Evolutionary conservation across 2,888 invertebrate species (phyloP), one percentile per base, ranked within the genome.

Genomic region (Argyresthia albistria): DNA sequence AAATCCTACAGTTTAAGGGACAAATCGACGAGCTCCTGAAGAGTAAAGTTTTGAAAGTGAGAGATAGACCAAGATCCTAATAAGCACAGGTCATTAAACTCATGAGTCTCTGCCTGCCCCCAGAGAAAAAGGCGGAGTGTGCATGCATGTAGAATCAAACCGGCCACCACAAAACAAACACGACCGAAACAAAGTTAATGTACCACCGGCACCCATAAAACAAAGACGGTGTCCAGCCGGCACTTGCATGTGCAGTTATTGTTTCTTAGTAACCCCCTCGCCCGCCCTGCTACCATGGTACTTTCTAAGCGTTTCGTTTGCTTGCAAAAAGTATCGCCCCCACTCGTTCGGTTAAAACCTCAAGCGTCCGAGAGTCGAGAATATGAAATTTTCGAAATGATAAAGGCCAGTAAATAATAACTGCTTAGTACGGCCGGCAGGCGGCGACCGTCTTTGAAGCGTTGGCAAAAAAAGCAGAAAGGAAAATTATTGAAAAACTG

Each of bases 301-400:
- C 71, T 73, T 76, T 77, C 79, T 76, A 75, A 80, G 79, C 73
- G 69, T 63, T 64, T 70, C 76, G 80, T 80, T 76, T 76, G 77
- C 70, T 76, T 76, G 80, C 80, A 82, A 83, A 83, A 82, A 79
- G 76, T 77, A 53, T 51, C 72, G 70, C 66, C 70, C 71, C 73
- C 70, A n/a, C 71, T 65, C 16, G 46, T 46, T 64, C 67, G 74
- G 84, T 83, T 80, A 86, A n/a, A 86, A 84, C 84, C 86, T 84
- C 84, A 83, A 83, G 77, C 86, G 86, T 84, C 86, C 84, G 83
- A 84, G 84, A 81, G 81, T 80, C 76, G 83, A 81, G 86, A 84
- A 86, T 86, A 86, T 87, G 86, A 84, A 87, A 87, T 86, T 87
- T 87, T 86, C 86, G 86, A 86, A 87, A 87, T 86, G 86, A 86